Evolutionary conservation across 1,140 invertebrate genomes (phyloP), one percentile per base, ranked within the genome.

Genomic region (Macrostomum lignano): DNA sequence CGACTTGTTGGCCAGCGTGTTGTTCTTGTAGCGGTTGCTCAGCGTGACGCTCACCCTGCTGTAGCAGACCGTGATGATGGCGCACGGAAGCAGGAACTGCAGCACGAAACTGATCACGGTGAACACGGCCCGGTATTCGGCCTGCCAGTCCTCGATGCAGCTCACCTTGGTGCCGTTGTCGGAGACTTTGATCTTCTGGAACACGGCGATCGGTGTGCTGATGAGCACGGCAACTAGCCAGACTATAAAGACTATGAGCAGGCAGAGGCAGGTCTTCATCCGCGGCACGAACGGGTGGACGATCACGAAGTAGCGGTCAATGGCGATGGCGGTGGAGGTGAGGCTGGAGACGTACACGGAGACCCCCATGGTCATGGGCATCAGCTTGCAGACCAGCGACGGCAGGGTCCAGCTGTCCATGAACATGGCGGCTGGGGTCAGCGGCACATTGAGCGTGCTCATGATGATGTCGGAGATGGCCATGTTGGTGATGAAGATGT

Each of bases 271-370:
- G 9, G 56, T 63, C 47, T 75, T 75, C 72, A 93, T 86, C 28
- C 79, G 63, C 2, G 75, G 74, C 44, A 73, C 63, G 48, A 88
- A 88, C 0, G 84, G 86, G 47, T 88, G 41, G 13, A 91, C 76
- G 46, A 96, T 94, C 15, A 93, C 81, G 46, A 86, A 73, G 51
- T 78, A 94, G 29, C 86, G 65, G 55, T 94, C 86, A 17, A 93
- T 71, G 2, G 86, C 84, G 41, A 96, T 94, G 14, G 79, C 77
- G 0, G 77, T 91, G 9, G 94, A 65, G 0, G 86, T 94, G 29
- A 93, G 62, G 0, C 82, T 88, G 9, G 79, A 88, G 33, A 94
- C 82, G 58, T 91, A 94, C 5, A 94, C 79, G 32, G 47, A 48
- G 21, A 59, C 48, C 17, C 48, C 53, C 55, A 88, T 75, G 0